Evolutionary conservation across 2,113 vertebrate genomes (phyloP), one percentile per base, ranked within the genome.

Genomic region (Actenoides hombroni): DNA sequence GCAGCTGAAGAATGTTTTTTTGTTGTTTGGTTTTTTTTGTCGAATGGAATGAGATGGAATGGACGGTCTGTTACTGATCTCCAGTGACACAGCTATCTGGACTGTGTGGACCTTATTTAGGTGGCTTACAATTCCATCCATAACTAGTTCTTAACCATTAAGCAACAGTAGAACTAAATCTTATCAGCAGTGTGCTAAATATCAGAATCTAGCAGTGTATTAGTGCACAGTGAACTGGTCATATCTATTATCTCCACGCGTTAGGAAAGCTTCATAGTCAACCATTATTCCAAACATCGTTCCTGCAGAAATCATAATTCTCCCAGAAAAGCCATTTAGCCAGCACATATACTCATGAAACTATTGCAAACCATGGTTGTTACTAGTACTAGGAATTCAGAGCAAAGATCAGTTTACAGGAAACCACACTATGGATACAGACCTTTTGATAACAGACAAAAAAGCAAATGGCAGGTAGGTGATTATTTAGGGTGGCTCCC

Each of bases 221-320:
- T 48, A 84, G 73, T 35, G 83, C 94, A 96, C 90, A 97, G 92
- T 95, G 92, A 89, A 82, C 56, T 79, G 96, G 95, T 95, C 77
- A 1, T 77, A 68, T n/a, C 73, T 94, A 46, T 57, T 57, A 93
- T 39, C 61, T 88, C 53, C 83, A 37, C 6, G 33, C 59, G 18
- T 64, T 44, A 90, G 59, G 53, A 92, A 73, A 63, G 59, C 51
- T 81, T 86, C 49, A 68, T 26, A 74, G 24, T 31, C 26, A 83
- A 70, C 15, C 13, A 33, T 18, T 53, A 51, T 59, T 82, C 63
- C 60, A 73, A 81, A 93, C 28, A 51, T 51, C 48, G 59, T 77
- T 86, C 78, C 73, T 91, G 64, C 12, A 60, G 61, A 83, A 82
- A 79, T 53, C 15, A 2, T 37, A 42, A 78, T 37, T 91, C 57